Conservation (phyloP, 2,888 invertebrate species). For the Caenorhabditis panamensis region DNA sequence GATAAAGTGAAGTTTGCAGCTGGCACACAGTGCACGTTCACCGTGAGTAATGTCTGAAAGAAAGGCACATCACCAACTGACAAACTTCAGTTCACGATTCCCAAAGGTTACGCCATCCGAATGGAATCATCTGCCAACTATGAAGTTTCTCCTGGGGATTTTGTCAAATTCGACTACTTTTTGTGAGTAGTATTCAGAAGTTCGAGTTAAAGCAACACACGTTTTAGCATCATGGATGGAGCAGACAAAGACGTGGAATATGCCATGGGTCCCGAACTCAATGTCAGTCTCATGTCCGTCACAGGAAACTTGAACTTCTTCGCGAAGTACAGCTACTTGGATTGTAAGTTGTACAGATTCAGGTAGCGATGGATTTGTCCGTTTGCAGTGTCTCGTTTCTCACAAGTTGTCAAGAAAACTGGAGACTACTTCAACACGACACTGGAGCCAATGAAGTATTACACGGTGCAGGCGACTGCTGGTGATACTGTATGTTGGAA, state of each 20-base stretch:
- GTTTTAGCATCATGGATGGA: constrained; percentile 8
- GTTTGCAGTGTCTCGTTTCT: constrained; percentile 23
- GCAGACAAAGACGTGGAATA: no score
- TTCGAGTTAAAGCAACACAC: not conserved
- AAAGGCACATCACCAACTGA: not conserved
- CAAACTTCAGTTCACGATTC: constrained; percentile 45
- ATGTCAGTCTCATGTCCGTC: not conserved
- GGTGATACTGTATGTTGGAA: constrained; percentile 22
- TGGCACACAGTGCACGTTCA: constrained; percentile 8
- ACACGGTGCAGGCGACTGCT: constrained; percentile 22
- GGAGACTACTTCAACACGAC: constrained; percentile 37
- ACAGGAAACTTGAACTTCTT: constrained; percentile 42
- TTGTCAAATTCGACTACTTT: constrained; percentile 21
- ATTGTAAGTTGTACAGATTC: constrained; percentile 31
- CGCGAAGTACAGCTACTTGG: constrained; percentile 21
- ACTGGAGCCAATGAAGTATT: constrained; percentile 21
- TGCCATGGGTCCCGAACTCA: not conserved
- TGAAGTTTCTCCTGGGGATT: constrained; percentile 33
- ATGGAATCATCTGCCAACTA: constrained; percentile 24
- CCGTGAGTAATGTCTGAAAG: constrained; percentile 6
- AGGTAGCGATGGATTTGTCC: no score
- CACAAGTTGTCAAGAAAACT: constrained; percentile 26
- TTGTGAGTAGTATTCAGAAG: constrained; percentile 17
- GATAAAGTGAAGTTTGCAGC: constrained; percentile 28
- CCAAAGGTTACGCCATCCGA: constrained; percentile 41